A percentile compares a stretch with the other conserved stretches of the same genome.
Evolutionary conservation across 2,113 vertebrate species (phyloP).

Genomic region (Rhea pennata): DNA sequence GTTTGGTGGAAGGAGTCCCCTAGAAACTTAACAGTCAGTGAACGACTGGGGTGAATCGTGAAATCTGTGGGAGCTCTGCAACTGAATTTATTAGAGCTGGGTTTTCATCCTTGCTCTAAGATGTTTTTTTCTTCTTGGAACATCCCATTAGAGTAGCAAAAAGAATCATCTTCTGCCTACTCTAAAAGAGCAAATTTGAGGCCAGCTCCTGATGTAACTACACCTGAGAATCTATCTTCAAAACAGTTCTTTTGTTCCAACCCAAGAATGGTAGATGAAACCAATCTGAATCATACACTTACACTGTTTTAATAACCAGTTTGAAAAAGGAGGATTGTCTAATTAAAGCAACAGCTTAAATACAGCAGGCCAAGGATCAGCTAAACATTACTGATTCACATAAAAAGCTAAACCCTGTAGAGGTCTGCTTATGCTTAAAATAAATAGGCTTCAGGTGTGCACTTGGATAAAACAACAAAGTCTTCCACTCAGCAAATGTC

Average conservation of each 20-base stretch:
- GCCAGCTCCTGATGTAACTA: background rate
- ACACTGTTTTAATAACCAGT: background rate
- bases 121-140: background rate
- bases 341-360: background rate
- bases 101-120: background rate
- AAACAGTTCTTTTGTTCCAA: background rate
- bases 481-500: background rate
- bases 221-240: background rate
- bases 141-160: background rate
- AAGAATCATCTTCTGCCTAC: background rate
- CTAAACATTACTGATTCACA: background rate
- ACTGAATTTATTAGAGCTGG: background rate
- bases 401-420: background rate
- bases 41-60: background rate
- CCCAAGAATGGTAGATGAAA: background rate
- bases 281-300: background rate
- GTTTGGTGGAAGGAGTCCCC: background rate
- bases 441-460: background rate
- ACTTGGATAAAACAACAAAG: slow-evolving; percentile 9
- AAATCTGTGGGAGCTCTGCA: background rate
- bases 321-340: background rate
- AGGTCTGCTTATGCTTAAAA: background rate
- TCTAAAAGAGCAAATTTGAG: background rate
- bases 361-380: background rate
- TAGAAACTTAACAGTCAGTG: background rate